Evolutionary conservation across 2,888 invertebrate species (phyloP), one percentile per base, ranked within the genome.

Genomic region (Pristionchus arcanus): DNA sequence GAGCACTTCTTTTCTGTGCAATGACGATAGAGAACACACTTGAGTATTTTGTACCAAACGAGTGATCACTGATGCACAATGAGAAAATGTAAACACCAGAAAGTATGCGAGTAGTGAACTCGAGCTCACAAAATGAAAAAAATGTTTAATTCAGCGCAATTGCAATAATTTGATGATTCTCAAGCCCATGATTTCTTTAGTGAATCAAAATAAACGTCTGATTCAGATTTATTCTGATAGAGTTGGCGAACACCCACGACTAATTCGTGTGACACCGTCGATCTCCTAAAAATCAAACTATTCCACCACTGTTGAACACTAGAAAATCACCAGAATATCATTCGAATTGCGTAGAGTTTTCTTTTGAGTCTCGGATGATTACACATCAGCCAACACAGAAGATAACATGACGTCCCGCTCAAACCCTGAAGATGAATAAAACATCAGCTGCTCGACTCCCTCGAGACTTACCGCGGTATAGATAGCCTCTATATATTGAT

Each of bases 331-430:
- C 74, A 34, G 19, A 74, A 34, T 37, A 74, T 37, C 21, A 21
- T 16, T 21, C 1, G 9, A n/a, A 74, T 37, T 2, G 74, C 74
- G 37, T 21, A 37, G 31, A 74, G 74, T n/a, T 74, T 74, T 21
- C 31, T 34, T 37, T 37, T 74, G 34, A 74, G 37, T 37, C 74
- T 74, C 16, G 74, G 74, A 21, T 74, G 74, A 21, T 37, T 68
- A 15, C 28, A 37, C 74, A 74, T 74, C 74, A 74, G 21, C 74
- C 74, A 74, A 19, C 74, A 74, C 15, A 74, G 74, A 31, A 74
- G 74, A 74, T 19, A 74, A 21, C 37, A 74, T 5, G 34, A 74
- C 1, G 74, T 74, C 4, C 74, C 34, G 37, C 74, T 74, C 74
- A 74, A 37, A 21, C 74, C 74, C 74, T 74, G 34, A 21, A 37